Evolutionary conservation across 2,888 invertebrate genomes (phyloP).

Genomic region (Synanthedon vespiformis): DNA sequence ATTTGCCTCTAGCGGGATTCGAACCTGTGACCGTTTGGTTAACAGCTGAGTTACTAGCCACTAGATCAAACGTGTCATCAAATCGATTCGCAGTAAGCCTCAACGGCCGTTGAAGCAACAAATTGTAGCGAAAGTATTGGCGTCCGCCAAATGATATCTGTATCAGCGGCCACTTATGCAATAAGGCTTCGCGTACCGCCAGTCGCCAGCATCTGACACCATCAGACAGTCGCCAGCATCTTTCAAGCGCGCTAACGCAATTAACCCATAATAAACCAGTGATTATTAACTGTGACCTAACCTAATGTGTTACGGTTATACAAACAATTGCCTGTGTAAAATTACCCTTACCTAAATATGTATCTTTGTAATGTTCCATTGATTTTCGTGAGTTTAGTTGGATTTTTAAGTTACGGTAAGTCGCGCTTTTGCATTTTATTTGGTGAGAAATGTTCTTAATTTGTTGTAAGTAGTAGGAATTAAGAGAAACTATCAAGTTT

Average conservation of each 20-base stretch:
- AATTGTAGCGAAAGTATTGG: conserved; percentile 59
- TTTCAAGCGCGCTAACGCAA: conserved; percentile 19
- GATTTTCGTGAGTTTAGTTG: conserved; percentile 19
- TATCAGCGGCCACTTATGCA: conserved; percentile 62
- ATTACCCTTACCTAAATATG: conserved; percentile 11
- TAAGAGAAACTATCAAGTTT: no score
- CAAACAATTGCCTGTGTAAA: background rate
- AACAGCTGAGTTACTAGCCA: no score
- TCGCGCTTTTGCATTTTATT: background rate
- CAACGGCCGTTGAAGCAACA: conserved; percentile 3
- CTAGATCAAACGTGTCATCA: no score
- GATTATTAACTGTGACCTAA: conserved; percentile 14
- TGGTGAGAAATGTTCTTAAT: no score
- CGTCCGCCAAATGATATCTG: conserved; percentile 69
- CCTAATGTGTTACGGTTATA: conserved; percentile 9
- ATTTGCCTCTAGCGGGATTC: no score
- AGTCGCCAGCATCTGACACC: conserved; percentile 23
- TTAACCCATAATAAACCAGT: conserved; percentile 10
- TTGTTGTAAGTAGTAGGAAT: no score
- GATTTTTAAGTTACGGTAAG: conserved; percentile 29
- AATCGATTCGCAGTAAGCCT: no score
- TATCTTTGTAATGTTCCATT: conserved; percentile 16
- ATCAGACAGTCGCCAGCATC: conserved; percentile 31
- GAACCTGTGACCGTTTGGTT: no score
- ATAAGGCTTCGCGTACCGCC: conserved; percentile 29